A percentile compares a stretch with the other conserved stretches of the same genome.
Conservation (phyloP, 2,797 vertebrate species). For the Mus caroli region DNA sequence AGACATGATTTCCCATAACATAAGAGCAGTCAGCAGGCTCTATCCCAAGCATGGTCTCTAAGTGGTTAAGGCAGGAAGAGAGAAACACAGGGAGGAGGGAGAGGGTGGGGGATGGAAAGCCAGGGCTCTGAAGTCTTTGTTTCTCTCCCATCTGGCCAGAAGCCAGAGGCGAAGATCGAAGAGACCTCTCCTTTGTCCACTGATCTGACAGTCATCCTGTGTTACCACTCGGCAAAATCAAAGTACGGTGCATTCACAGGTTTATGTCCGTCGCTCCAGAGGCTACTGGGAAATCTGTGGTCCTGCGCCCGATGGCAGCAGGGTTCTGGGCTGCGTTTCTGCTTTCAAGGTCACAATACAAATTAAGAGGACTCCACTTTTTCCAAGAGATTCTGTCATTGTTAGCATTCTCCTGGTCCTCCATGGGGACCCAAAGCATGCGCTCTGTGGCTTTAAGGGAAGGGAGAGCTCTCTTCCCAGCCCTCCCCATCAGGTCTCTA, state of each 20-base stretch:
- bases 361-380: constrained; percentile 63
- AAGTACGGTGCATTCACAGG: neutral
- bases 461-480: constrained; percentile 67
- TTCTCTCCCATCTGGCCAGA: constrained; percentile 70
- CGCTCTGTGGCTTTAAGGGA: constrained; percentile 47
- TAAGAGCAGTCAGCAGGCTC: constrained; percentile 62
- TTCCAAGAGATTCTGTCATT: neutral
- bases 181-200: constrained; percentile 76
- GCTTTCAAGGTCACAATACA: constrained; percentile 75
- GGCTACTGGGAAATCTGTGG: constrained; percentile 67
- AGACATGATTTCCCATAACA: constrained; percentile 63
- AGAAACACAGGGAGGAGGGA: constrained; percentile 11
- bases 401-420: constrained; percentile 60
- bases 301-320: neutral
- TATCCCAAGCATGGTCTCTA: constrained; percentile 50
- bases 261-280: constrained; percentile 30
- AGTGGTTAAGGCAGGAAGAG: constrained; percentile 47
- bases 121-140: constrained; percentile 71
- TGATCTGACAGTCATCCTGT: constrained; percentile 65
- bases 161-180: constrained; percentile 76
- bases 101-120: neutral
- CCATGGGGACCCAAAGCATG: constrained; percentile 67
- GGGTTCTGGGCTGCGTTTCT: constrained; percentile 29
- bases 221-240: constrained; percentile 56
- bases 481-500: constrained; percentile 66